These are phyloP conservation scores for Parthenolecanium corni DNA, from an alignment of 2,888 invertebrate species.

Conservation along the genomic window DNA sequence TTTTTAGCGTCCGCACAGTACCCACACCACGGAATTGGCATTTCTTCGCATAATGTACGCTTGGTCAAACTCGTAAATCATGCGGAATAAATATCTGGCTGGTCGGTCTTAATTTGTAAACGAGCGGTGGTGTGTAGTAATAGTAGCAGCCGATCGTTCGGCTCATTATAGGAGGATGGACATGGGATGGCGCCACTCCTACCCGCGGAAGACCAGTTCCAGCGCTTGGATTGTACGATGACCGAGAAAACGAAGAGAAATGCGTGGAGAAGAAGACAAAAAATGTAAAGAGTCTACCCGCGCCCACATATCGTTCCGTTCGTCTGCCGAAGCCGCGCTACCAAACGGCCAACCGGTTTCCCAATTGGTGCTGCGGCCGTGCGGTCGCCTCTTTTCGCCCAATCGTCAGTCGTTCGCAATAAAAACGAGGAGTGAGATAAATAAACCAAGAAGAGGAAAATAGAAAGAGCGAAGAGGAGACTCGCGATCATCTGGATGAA, in stretches of 20 bases:
- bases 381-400: background rate
- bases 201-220: constrained; percentile 9
- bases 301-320: constrained; percentile 1
- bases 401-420: constrained; percentile 2
- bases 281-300: background rate
- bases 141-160: background rate
- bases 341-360: constrained; percentile 16
- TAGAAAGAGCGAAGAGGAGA: too few relatives aligned
- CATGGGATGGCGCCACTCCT: constrained; percentile 16
- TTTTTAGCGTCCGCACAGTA: too few relatives aligned
- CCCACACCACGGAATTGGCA: too few relatives aligned
- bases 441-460: too few relatives aligned
- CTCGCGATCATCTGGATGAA: too few relatives aligned
- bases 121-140: too few relatives aligned
- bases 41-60: too few relatives aligned
- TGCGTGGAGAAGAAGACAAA: too few relatives aligned
- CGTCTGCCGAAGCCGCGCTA: background rate
- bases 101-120: constrained; percentile 4
- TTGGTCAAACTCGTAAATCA: background rate
- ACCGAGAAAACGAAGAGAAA: background rate
- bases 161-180: constrained; percentile 10
- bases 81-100: background rate
- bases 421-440: background rate
- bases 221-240: constrained; percentile 1
- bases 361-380: background rate